These are phyloP conservation scores for Indicator indicator DNA, from an alignment of 2,113 vertebrate genomes.

Conservation along the genomic window DNA sequence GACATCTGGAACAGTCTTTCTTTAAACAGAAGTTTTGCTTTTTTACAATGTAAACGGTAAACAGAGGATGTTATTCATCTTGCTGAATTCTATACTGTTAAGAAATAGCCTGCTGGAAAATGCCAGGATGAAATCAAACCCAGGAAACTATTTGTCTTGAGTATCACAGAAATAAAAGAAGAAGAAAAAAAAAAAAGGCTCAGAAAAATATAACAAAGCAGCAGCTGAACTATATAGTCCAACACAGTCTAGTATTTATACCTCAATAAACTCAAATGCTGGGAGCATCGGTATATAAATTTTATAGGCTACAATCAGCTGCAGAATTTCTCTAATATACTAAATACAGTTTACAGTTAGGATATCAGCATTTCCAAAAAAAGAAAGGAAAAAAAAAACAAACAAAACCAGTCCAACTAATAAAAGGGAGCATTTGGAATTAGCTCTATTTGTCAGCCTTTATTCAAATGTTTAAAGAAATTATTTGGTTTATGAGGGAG, in stretches of 20 bases:
- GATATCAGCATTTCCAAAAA: neutral
- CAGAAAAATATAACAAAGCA: constrained; percentile 7
- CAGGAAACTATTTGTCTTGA: neutral
- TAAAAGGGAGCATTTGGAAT: neutral
- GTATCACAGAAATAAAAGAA: constrained; percentile 9
- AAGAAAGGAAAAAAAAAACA: neutral
- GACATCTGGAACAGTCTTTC: constrained; percentile 33
- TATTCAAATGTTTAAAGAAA: neutral
- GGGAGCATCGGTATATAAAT: neutral
- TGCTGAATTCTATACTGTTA: neutral
- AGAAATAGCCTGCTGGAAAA: constrained; percentile 21
- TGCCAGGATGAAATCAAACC: neutral
- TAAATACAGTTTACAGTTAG: neutral
- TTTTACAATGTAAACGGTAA: constrained; percentile 28
- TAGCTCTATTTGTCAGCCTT: neutral
- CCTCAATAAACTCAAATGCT: constrained; percentile 12
- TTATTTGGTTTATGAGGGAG: neutral
- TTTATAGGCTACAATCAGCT: constrained; percentile 13
- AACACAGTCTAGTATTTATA: neutral
- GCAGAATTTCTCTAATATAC: constrained; percentile 8
- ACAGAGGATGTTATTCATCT: constrained; percentile 27
- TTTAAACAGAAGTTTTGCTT: neutral
- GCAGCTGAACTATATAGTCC: neutral
- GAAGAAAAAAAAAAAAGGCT: constrained; percentile 6
- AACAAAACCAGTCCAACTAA: neutral